Percentiles rank a stretch among this genome's conserved stretches.
These are phyloP conservation scores for Alloscopus bannaensis DNA, from an alignment of 2,888 invertebrate species.

Conservation along the genomic window DNA sequence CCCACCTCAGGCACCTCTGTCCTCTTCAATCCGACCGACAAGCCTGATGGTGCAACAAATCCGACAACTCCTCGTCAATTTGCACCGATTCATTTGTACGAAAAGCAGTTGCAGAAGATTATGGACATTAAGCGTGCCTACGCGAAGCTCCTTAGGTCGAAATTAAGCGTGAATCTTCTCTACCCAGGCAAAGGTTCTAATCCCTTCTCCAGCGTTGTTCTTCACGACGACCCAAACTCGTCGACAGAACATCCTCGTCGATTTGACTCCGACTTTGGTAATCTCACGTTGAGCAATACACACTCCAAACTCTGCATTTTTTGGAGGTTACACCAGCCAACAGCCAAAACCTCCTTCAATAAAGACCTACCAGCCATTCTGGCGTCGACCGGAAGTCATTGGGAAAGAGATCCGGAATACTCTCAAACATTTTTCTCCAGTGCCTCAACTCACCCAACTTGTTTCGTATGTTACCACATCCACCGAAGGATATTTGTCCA, in stretches of 20 bases:
- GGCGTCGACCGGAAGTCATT: background rate
- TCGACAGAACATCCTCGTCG: slow-evolving; percentile 34
- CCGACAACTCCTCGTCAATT: too few species aligned
- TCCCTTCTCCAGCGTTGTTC: too few species aligned
- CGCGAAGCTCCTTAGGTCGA: slow-evolving; percentile 19
- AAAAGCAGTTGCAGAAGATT: slow-evolving; percentile 35
- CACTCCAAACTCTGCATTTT: background rate
- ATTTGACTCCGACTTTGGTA: slow-evolving; percentile 30
- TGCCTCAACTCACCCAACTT: slow-evolving; percentile 32
- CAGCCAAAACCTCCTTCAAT: slow-evolving; percentile 18
- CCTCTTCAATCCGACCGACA: background rate
- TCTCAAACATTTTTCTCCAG: slow-evolving; percentile 43
- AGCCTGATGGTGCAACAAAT: background rate
- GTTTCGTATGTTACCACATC: slow-evolving; percentile 24
- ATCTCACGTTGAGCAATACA: slow-evolving; percentile 16
- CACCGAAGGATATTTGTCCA: slow-evolving; percentile 30
- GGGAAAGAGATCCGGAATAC: slow-evolving; percentile 41
- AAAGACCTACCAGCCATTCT: slow-evolving; percentile 4
- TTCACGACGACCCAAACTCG: background rate
- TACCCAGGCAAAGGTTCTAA: too few species aligned
- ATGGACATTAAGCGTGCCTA: slow-evolving; percentile 41
- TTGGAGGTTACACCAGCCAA: slow-evolving; percentile 1
- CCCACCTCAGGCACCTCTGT: background rate
- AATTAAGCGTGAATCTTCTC: slow-evolving; percentile 41
- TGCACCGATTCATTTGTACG: slow-evolving; percentile 30